Conservation (phyloP, 2,888 invertebrate genomes). For the Lasioglossum marginatum region DNA sequence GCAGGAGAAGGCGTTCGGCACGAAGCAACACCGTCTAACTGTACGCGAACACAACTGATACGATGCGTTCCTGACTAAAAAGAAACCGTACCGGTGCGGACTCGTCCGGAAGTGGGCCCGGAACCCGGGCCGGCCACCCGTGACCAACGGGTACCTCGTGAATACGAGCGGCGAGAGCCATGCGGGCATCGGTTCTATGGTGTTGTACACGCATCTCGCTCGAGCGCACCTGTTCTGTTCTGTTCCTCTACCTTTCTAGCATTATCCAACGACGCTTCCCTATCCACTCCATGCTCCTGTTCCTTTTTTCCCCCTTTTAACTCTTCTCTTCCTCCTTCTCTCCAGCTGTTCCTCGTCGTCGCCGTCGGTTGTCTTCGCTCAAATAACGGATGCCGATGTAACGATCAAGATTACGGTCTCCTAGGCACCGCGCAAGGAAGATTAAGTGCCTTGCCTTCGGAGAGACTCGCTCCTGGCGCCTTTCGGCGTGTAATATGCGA, state of each 20-base stretch:
- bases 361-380: slow-evolving; percentile 16
- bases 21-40: slow-evolving; percentile 69
- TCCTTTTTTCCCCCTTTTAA: neutral
- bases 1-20: slow-evolving; percentile 49
- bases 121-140: slow-evolving; percentile 83
- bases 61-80: slow-evolving; percentile 65
- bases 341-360: neutral
- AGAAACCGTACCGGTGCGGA: slow-evolving; percentile 79
- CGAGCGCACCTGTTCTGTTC: slow-evolving; percentile 55
- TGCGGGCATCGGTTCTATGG: slow-evolving; percentile 57
- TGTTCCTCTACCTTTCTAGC: slow-evolving; percentile 52
- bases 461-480: neutral
- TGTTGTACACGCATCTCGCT: slow-evolving; percentile 51
- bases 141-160: slow-evolving; percentile 77
- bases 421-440: neutral
- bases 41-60: slow-evolving; percentile 70
- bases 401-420: slow-evolving; percentile 27
- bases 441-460: slow-evolving; percentile 7
- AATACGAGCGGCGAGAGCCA: slow-evolving; percentile 54
- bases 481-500: neutral
- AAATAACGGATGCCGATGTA: slow-evolving; percentile 36
- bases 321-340: neutral
- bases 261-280: slow-evolving; percentile 37
- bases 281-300: neutral
- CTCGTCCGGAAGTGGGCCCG: slow-evolving; percentile 83